A percentile compares a stretch with the other conserved stretches of the same genome.
These are phyloP conservation scores for Lanistes nyassanus DNA, from an alignment of 1,140 invertebrate genomes.

Conservation along the genomic window DNA sequence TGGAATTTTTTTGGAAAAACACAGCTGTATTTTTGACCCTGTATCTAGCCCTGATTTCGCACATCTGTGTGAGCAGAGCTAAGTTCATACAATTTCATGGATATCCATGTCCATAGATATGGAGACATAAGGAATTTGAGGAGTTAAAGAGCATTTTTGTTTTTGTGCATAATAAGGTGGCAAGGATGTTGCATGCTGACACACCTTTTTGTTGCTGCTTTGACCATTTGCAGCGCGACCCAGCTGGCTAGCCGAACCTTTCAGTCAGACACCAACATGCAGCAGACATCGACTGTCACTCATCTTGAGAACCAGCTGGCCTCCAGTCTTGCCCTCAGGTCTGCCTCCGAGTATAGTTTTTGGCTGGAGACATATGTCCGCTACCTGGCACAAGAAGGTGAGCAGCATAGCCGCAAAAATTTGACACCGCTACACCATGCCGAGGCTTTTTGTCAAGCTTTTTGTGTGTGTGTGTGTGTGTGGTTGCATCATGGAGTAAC, in stretches of 20 bases:
- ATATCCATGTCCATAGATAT: too few species aligned
- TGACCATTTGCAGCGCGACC: slow-evolving; percentile 40
- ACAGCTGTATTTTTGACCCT: too few species aligned
- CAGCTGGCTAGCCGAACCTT: slow-evolving; percentile 48
- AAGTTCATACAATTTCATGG: too few species aligned
- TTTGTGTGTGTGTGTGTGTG: too few species aligned
- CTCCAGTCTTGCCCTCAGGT: slow-evolving; percentile 76
- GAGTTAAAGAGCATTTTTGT: too few species aligned
- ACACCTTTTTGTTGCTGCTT: background rate
- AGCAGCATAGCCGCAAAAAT: slow-evolving; percentile 65
- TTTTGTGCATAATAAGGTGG: too few species aligned
- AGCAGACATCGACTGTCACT: slow-evolving; percentile 71
- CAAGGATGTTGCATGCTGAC: too few species aligned
- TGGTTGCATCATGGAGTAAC: too few species aligned
- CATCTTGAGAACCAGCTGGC: slow-evolving; percentile 83
- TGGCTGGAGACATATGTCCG: slow-evolving; percentile 81
- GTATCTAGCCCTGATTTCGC: too few species aligned
- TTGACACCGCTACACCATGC: background rate
- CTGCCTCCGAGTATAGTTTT: slow-evolving; percentile 79
- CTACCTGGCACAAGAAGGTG: slow-evolving; percentile 82
- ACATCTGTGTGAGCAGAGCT: too few species aligned
- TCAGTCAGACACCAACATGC: slow-evolving; percentile 42
- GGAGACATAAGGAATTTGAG: too few species aligned
- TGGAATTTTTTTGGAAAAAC: too few species aligned
- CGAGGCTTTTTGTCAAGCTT: background rate